A percentile compares a stretch with the other conserved stretches of the same genome.
Conservation (phyloP, 2,113 vertebrate species). For the Pundamilia nyererei region DNA sequence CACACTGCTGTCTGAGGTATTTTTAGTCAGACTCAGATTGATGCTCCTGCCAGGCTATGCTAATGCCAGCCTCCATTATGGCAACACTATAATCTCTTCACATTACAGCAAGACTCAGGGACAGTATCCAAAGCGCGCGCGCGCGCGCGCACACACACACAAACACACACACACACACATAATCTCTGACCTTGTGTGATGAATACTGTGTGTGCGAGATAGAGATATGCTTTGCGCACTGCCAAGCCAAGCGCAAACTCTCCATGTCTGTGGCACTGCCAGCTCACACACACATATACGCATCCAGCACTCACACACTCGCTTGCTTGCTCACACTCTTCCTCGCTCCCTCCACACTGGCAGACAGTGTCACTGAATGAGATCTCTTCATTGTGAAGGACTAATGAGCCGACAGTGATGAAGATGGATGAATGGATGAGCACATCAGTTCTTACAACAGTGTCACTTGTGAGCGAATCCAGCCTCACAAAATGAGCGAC, state of each 20-base stretch:
- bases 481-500: background rate
- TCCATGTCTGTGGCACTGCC: slow-evolving; percentile 19
- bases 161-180: background rate
- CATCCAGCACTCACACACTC: background rate
- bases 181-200: slow-evolving; percentile 8
- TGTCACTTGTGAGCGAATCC: background rate
- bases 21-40: slow-evolving; percentile 38
- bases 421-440: background rate
- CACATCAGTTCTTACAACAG: background rate
- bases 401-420: background rate
- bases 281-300: background rate
- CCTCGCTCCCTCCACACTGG: background rate
- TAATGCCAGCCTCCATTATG: slow-evolving; percentile 42
- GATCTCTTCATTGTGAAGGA: background rate
- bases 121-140: slow-evolving; percentile 7
- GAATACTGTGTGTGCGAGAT: slow-evolving; percentile 10
- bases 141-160: background rate
- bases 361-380: slow-evolving; percentile 9
- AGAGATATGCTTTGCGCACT: slow-evolving; percentile 14
- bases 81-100: slow-evolving; percentile 46
- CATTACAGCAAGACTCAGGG: slow-evolving; percentile 31
- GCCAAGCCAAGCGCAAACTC: slow-evolving; percentile 26
- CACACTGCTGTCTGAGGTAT: slow-evolving; percentile 16
- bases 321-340: background rate
- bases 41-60: slow-evolving; percentile 27